Base-by-base conservation (phyloP, 2,888 invertebrate genomes). In the Apamea monoglypha region DNA sequence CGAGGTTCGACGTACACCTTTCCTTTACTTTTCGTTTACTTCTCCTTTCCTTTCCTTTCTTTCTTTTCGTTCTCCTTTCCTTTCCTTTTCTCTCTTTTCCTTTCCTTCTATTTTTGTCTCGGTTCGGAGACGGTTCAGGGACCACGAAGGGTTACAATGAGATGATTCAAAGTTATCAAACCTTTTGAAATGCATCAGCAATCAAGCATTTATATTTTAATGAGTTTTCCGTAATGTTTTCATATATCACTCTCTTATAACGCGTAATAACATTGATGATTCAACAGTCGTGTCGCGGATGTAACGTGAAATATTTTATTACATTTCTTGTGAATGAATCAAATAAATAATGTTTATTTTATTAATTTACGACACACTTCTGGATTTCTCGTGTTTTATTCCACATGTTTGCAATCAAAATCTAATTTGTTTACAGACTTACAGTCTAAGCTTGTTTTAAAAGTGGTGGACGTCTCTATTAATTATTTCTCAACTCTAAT, bases 251-350 rank as follows among this genome's bases (percentile, higher is more conserved):
- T 56, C 44, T 47, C 21, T 16, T 50, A 8, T 21, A 47, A 32
- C 18, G 14, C 18, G 18, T 50, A 64, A 78, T 67, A 73, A 73
- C 68, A 69, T 32, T 69, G 63, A 73, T 84, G 85, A 84, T 64
- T 68, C 68, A 84, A 50, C 68, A 3, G 18, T n/a, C 32, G 21
- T 56, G 29, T 77, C 36, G 25, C 63, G 61, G 73, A 85, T 67
- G 67, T 67, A 83, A 53, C 61, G 21, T 71, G 47, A 71, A 36
- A 74, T 64, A 68, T 76, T 84, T 83, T 83, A 83, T 83, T 64
- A 71, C 56, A 21, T 56, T 84, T 87, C 84, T 80, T 66, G 64
- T 61, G 68, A 80, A 84, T 76, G 66, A 72, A 80, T 56, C 64
- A 21, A 80, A 81, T 81, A 76, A 81, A 77, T 78, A 36, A 74